Evolutionary conservation across 2,888 invertebrate genomes (phyloP).

Genomic region (Rhagonycha fulva): DNA sequence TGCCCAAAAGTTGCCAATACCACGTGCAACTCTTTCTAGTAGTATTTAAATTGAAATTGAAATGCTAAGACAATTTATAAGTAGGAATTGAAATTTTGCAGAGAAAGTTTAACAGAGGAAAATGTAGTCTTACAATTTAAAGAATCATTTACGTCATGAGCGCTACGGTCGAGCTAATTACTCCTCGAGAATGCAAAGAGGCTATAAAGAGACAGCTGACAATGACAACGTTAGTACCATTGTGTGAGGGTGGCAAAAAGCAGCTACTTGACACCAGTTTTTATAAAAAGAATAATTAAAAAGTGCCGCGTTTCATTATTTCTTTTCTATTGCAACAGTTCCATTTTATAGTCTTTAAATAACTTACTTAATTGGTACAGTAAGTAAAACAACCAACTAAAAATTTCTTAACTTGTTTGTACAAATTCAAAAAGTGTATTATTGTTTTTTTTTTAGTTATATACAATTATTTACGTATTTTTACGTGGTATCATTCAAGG

Average conservation of each 20-base stretch:
- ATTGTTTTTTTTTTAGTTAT: not conserved
- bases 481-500: too few species aligned
- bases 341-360: not conserved
- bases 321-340: slow-evolving; percentile 1
- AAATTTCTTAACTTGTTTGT: not conserved
- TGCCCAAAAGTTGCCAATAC: not conserved
- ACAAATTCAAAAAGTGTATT: not conserved
- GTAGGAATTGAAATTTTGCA: slow-evolving; percentile 14
- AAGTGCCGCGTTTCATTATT: slow-evolving; percentile 12
- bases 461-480: not conserved
- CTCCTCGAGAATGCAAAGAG: slow-evolving; percentile 35
- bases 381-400: not conserved
- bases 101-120: slow-evolving; percentile 15
- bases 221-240: slow-evolving; percentile 35
- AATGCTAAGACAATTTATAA: not conserved
- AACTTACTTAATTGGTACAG: not conserved
- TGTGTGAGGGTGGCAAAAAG: slow-evolving; percentile 32
- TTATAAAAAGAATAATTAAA: slow-evolving; percentile 23
- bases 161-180: slow-evolving; percentile 33
- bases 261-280: slow-evolving; percentile 20
- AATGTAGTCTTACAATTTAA: slow-evolving; percentile 19
- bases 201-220: slow-evolving; percentile 37
- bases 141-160: slow-evolving; percentile 27
- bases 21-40: not conserved
- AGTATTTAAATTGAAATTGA: not conserved